Conservation (phyloP, 1,140 invertebrate species). For the Formica selysi region DNA sequence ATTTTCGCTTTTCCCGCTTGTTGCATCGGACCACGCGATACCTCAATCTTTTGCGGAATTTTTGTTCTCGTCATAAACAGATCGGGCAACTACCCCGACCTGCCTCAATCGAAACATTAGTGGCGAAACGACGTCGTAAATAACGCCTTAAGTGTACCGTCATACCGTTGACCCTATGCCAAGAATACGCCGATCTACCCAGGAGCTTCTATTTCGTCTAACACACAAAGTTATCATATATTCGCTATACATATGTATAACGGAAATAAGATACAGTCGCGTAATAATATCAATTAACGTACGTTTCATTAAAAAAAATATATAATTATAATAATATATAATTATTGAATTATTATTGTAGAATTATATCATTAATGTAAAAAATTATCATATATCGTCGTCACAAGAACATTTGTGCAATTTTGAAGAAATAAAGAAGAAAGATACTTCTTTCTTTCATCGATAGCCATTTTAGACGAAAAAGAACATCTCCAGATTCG, state of each 20-base stretch:
- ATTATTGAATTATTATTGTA: not conserved
- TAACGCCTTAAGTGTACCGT: conserved; percentile 84
- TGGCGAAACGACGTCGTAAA: conserved; percentile 83
- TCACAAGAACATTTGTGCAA: conserved; percentile 1
- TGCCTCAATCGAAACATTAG: conserved; percentile 83
- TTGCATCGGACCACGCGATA: conserved; percentile 5
- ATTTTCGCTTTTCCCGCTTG: conserved; percentile 35
- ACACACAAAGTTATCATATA: conserved; percentile 34
- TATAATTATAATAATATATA: not conserved
- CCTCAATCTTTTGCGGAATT: conserved; percentile 54
- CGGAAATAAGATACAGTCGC: not conserved
- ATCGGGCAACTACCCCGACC: conserved; percentile 80
- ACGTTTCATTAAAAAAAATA: not conserved
- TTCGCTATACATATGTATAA: not conserved
- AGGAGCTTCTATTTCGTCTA: conserved; percentile 59
- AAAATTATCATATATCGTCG: not conserved
- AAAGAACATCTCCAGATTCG: conserved; percentile 42
- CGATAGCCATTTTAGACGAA: conserved; percentile 31
- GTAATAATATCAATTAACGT: not conserved
- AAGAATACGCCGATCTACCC: conserved; percentile 65
- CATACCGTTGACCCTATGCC: conserved; percentile 76
- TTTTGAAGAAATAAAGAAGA: conserved; percentile 25
- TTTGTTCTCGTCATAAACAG: conserved; percentile 82
- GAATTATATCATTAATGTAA: not conserved
- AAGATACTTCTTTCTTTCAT: conserved; percentile 25